phyloP scores from a whole-genome alignment of 2,113 vertebrate genomes.

The Aix galericulata region DNA sequence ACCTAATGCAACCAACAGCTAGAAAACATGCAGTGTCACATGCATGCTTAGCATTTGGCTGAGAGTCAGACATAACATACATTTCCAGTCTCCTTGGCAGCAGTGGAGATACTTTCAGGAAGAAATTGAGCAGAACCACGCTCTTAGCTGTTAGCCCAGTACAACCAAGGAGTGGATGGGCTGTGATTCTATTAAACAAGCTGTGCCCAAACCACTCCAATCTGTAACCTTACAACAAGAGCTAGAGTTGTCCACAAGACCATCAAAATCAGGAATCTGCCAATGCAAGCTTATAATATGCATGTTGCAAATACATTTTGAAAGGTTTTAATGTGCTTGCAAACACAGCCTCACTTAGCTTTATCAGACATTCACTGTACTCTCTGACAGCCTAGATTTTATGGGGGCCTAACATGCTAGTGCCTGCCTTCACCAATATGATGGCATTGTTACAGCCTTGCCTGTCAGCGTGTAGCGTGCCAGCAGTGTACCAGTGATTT shows the following conservation, averaged over 20 bases:
- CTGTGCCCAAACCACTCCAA: background rate
- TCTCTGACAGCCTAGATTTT: background rate
- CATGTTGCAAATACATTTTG: background rate
- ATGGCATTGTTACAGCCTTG: accelerated
- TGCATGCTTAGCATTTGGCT: background rate
- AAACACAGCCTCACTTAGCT: background rate
- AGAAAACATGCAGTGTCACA: background rate
- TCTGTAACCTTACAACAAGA: background rate
- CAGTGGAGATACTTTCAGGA: background rate
- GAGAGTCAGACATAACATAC: background rate
- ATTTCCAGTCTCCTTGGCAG: background rate
- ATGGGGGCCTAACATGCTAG: background rate
- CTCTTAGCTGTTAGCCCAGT: background rate
- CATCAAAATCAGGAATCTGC: background rate
- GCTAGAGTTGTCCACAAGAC: background rate
- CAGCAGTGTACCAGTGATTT: background rate
- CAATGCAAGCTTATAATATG: background rate
- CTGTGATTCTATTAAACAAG: background rate
- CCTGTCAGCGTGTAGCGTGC: no score
- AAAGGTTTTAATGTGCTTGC: background rate
- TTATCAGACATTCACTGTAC: background rate
- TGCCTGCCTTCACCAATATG: background rate
- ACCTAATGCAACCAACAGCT: background rate
- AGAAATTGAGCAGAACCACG: background rate
- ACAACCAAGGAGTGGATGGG: background rate